phyloP scores from a whole-genome alignment of 1,140 invertebrate genomes.

The Cardiocondyla obscurior region DNA sequence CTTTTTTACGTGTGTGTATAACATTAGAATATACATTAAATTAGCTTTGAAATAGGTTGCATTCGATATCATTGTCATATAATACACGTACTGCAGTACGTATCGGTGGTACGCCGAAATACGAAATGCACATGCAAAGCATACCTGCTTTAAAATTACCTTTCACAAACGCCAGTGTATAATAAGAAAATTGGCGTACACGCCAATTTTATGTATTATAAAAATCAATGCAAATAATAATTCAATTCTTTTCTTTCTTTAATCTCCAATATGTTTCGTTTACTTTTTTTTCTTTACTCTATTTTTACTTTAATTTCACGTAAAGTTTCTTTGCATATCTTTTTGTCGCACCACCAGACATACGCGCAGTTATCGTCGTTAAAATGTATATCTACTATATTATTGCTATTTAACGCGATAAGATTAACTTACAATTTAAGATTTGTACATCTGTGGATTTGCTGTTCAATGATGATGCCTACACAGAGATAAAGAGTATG shows the following conservation, averaged over 20 bases:
- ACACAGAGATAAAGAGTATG: conserved; percentile 65
- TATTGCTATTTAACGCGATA: conserved; percentile 79
- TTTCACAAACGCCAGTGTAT: neutral
- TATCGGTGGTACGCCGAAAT: conserved; percentile 52
- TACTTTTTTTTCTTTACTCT: neutral
- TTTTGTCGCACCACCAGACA: conserved; percentile 57
- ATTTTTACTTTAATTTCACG: neutral
- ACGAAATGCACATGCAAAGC: neutral
- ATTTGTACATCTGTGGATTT: conserved; percentile 78
- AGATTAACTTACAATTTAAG: conserved; percentile 75
- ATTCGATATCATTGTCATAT: conserved; percentile 50
- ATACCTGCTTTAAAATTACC: neutral
- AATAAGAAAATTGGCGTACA: neutral
- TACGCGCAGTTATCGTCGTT: conserved; percentile 43
- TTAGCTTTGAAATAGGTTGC: conserved; percentile 68
- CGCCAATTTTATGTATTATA: neutral
- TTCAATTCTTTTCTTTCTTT: neutral
- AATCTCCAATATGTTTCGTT: neutral
- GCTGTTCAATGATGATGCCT: conserved; percentile 58
- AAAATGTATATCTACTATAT: conserved; percentile 78
- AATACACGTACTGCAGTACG: conserved; percentile 20
- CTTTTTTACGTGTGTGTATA: conserved; percentile 58
- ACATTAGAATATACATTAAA: conserved; percentile 69
- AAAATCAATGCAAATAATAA: neutral
- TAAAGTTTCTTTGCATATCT: neutral